These are phyloP conservation scores for Sitophilus oryzae DNA, from an alignment of 1,140 invertebrate genomes.

Conservation along the genomic window DNA sequence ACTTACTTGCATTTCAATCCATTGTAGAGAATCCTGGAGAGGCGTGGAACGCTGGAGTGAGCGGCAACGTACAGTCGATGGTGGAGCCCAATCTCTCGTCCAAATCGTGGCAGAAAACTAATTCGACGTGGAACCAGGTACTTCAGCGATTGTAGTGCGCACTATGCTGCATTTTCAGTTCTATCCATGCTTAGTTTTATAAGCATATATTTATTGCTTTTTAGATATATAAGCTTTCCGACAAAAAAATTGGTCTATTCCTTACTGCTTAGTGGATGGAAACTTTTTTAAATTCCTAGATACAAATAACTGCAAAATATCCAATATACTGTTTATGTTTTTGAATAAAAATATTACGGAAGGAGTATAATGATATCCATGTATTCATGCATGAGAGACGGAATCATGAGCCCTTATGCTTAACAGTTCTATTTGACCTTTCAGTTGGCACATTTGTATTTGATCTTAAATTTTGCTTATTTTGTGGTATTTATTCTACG, in stretches of 20 bases:
- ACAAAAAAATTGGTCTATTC: neutral
- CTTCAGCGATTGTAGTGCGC: constrained; percentile 35
- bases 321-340: too few species aligned
- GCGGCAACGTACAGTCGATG: constrained; percentile 53
- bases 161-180: constrained; percentile 17
- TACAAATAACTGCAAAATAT: too few species aligned
- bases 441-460: too few species aligned
- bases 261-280: neutral
- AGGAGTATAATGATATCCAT: too few species aligned
- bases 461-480: too few species aligned
- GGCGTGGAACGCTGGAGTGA: constrained; percentile 53
- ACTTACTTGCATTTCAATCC: constrained; percentile 53
- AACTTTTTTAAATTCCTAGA: too few species aligned
- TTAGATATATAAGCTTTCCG: neutral
- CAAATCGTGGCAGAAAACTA: constrained; percentile 38
- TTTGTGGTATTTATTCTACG: too few species aligned
- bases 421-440: too few species aligned
- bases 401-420: too few species aligned
- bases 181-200: constrained; percentile 26
- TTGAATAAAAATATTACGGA: too few species aligned
- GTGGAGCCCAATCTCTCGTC: constrained; percentile 41
- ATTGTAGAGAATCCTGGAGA: constrained; percentile 46
- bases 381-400: too few species aligned
- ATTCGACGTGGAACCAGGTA: constrained; percentile 44
- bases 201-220: constrained; percentile 21